Evolutionary conservation across 2,888 invertebrate species (phyloP).

Genomic region (Pocota personata): DNA sequence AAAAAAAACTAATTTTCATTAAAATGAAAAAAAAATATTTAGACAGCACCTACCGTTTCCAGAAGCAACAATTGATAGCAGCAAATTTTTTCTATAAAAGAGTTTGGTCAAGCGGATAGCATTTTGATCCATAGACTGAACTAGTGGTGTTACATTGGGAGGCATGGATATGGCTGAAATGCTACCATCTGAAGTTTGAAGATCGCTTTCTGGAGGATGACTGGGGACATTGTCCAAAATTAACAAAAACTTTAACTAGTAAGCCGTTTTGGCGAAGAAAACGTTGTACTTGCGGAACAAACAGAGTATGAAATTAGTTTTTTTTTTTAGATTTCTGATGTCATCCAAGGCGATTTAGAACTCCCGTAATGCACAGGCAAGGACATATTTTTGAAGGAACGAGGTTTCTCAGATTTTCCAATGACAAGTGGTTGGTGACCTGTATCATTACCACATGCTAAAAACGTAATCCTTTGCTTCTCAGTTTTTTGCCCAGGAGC

Average conservation of each 20-base stretch:
- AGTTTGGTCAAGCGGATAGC: neutral
- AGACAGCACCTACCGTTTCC: neutral
- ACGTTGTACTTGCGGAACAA: no score
- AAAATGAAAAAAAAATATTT: neutral
- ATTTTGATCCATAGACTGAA: neutral
- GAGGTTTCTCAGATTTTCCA: neutral
- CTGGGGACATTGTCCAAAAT: no score
- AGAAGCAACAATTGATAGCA: neutral
- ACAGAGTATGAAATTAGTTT: no score
- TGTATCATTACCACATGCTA: neutral
- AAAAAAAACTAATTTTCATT: neutral
- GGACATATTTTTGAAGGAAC: neutral
- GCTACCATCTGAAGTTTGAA: no score
- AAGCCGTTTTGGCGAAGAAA: no score
- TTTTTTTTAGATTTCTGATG: no score
- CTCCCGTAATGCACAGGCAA: no score
- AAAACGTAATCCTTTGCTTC: neutral
- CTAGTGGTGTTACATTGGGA: no score
- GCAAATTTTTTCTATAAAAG: neutral
- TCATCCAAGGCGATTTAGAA: no score
- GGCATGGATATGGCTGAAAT: no score
- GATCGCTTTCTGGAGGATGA: no score
- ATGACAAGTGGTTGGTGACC: neutral
- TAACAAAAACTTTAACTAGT: no score
- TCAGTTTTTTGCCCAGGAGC: neutral